Conservation (phyloP, 2,888 invertebrate species). For the Lissocephala sabroskyi region DNA sequence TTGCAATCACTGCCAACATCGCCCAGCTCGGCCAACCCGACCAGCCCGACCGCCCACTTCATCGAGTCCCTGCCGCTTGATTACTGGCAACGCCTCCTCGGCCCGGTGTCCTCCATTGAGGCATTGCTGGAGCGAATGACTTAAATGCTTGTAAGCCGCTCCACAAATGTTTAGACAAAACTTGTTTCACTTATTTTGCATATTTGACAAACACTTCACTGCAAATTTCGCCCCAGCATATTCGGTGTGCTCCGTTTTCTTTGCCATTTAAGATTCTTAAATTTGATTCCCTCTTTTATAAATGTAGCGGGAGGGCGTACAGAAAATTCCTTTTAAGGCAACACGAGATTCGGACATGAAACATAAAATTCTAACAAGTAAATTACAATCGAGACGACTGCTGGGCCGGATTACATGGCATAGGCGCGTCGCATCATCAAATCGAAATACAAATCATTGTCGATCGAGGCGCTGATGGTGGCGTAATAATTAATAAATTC, state of each 20-base stretch:
- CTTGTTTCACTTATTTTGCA: slow-evolving; percentile 53
- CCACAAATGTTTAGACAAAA: slow-evolving; percentile 62
- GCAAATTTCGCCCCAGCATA: slow-evolving; percentile 4
- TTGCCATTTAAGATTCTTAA: slow-evolving; percentile 10
- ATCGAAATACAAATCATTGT: slow-evolving; percentile 95
- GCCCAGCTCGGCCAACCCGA: too few species aligned
- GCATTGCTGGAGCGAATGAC: slow-evolving; percentile 2
- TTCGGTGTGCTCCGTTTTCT: slow-evolving; percentile 3
- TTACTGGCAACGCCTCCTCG: slow-evolving; percentile 26
- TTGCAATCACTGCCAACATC: slow-evolving; percentile 48
- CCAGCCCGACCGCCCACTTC: slow-evolving; percentile 18
- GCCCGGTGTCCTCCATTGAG: slow-evolving; percentile 11
- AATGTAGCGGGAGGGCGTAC: too few species aligned
- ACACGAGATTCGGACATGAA: slow-evolving; percentile 19
- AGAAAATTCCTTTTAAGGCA: too few species aligned
- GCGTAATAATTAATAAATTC: slow-evolving; percentile 96
- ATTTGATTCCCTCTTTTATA: slow-evolving; percentile 13
- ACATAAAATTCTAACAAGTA: not conserved
- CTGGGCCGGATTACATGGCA: slow-evolving; percentile 78
- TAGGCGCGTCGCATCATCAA: slow-evolving; percentile 95
- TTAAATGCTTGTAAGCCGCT: slow-evolving; percentile 41
- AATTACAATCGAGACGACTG: too few species aligned
- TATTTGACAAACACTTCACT: slow-evolving; percentile 36
- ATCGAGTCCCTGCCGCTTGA: slow-evolving; percentile 21
- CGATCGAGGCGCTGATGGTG: slow-evolving; percentile 94